A percentile compares a stretch with the other conserved stretches of the same genome.
Evolutionary conservation across 2,113 vertebrate species (phyloP).

Genomic region (Cygnus atratus): DNA sequence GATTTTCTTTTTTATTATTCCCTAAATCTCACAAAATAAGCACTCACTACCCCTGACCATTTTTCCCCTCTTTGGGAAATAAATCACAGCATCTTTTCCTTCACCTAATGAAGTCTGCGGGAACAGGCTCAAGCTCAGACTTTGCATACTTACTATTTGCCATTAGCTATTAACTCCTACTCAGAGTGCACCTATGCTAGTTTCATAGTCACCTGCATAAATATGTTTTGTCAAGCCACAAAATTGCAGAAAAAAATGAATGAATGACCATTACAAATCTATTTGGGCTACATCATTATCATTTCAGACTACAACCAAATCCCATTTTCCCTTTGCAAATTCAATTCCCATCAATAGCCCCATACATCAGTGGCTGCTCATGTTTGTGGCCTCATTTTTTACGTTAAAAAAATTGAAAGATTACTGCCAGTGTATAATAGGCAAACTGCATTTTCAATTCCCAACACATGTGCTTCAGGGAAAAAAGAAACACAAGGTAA

Average conservation of each 20-base stretch:
- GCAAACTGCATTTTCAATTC: slow-evolving; percentile 77
- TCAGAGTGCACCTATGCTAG: slow-evolving; percentile 34
- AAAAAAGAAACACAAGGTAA: slow-evolving; percentile 28
- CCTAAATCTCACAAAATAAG: neutral
- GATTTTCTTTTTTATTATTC: neutral
- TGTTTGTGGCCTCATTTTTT: slow-evolving; percentile 77
- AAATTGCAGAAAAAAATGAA: slow-evolving; percentile 70
- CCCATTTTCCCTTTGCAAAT: slow-evolving; percentile 87
- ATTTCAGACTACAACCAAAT: slow-evolving; percentile 85
- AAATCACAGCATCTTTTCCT: neutral
- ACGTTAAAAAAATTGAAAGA: slow-evolving; percentile 73
- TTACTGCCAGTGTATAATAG: slow-evolving; percentile 74
- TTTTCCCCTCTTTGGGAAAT: neutral
- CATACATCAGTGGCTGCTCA: slow-evolving; percentile 78
- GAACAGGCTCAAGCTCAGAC: slow-evolving; percentile 17
- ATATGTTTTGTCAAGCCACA: slow-evolving; percentile 74
- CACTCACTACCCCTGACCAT: neutral
- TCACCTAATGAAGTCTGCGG: neutral
- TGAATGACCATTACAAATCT: slow-evolving; percentile 85
- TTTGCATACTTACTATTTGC: slow-evolving; percentile 36
- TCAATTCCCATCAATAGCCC: slow-evolving; percentile 82
- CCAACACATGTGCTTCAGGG: slow-evolving; percentile 63
- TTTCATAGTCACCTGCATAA: slow-evolving; percentile 68
- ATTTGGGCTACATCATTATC: slow-evolving; percentile 83
- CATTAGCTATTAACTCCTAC: slow-evolving; percentile 51